Evolutionary conservation across 2,113 vertebrate genomes (phyloP).

Genomic region (Bubo bubo): DNA sequence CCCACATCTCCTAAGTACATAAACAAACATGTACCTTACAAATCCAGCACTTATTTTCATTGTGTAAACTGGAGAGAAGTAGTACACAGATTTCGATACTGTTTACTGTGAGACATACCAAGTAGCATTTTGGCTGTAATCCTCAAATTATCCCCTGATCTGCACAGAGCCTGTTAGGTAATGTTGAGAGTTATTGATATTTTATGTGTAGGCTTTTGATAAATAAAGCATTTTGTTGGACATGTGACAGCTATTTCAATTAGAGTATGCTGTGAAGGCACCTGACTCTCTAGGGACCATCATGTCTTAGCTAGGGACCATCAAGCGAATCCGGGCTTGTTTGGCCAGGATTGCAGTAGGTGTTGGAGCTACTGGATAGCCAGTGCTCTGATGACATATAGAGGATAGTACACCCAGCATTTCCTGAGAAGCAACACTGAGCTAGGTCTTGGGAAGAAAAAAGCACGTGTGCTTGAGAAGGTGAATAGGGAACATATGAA

Average conservation of each 20-base stretch:
- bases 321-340: neutral
- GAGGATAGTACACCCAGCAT: neutral
- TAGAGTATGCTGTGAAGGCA: neutral
- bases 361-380: neutral
- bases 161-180: neutral
- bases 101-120: neutral
- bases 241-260: neutral
- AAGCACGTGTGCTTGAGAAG: neutral
- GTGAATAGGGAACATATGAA: neutral
- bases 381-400: neutral
- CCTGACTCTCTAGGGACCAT: neutral
- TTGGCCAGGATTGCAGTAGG: neutral
- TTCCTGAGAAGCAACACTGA: neutral
- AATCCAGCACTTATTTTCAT: neutral
- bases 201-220: neutral
- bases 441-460: neutral
- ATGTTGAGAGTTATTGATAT: neutral
- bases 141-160: neutral
- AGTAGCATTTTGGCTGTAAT: neutral
- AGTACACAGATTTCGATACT: neutral
- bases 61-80: slow-evolving; percentile 5
- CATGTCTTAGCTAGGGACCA: neutral
- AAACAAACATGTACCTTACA: neutral
- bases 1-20: neutral
- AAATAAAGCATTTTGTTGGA: neutral